Percentiles rank a stretch among this genome's conserved stretches.
Conservation (phyloP, 2,797 vertebrate genomes). For the Aphelocoma californica region DNA sequence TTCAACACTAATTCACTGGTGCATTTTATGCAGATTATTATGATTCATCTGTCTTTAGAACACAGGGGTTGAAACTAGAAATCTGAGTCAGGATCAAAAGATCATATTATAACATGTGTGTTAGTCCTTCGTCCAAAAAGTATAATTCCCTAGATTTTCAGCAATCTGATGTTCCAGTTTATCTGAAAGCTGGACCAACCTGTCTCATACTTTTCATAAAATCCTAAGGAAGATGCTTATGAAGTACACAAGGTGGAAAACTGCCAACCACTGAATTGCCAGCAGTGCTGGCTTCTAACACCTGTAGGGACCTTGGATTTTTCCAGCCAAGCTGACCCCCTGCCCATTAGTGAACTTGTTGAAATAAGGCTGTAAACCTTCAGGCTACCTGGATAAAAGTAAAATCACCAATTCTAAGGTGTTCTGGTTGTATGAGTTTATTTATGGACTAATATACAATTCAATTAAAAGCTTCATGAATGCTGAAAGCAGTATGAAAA, state of each 20-base stretch:
- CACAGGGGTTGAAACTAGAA: neutral
- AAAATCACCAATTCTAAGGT: neutral
- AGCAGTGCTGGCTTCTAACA: neutral
- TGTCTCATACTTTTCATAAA: neutral
- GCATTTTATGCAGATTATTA: neutral
- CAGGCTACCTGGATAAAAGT: neutral
- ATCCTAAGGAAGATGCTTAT: neutral
- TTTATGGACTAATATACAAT: constrained; percentile 2
- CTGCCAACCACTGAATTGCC: neutral
- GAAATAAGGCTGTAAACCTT: neutral
- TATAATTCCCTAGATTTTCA: neutral
- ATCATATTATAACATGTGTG: neutral
- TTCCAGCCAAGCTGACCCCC: neutral
- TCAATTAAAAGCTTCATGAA: neutral
- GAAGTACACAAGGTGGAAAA: neutral
- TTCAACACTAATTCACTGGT: neutral
- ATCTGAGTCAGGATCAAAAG: neutral
- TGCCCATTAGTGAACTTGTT: neutral
- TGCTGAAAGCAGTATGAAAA: neutral
- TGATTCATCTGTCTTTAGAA: neutral
- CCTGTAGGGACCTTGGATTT: neutral
- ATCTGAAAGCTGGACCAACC: neutral
- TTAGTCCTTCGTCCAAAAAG: neutral
- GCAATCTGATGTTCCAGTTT: neutral
- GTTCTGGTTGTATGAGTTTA: neutral